Percentiles rank a stretch among this genome's conserved stretches.
These are phyloP conservation scores for Diarsia dahlii DNA, from an alignment of 2,888 invertebrate species.

Conservation along the genomic window DNA sequence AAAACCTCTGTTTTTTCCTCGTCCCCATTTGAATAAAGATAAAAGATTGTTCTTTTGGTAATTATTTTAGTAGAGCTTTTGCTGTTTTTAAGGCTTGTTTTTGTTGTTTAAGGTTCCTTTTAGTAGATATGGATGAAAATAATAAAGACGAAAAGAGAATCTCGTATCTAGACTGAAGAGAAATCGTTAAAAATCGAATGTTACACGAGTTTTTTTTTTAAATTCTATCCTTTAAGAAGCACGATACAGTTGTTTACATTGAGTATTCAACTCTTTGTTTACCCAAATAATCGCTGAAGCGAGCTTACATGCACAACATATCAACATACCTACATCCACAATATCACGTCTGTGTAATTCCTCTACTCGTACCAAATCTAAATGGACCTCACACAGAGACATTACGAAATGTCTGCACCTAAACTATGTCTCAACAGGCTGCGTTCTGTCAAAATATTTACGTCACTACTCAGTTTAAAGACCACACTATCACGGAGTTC, in stretches of 20 bases:
- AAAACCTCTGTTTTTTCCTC: slow-evolving; percentile 27
- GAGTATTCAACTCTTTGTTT: background rate
- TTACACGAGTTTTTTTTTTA: background rate
- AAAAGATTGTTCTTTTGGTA: slow-evolving; percentile 42
- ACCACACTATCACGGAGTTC: background rate
- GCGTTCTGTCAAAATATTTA: slow-evolving; percentile 18
- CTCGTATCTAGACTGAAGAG: background rate
- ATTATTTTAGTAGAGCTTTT: slow-evolving; percentile 51
- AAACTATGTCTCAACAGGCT: slow-evolving; percentile 1
- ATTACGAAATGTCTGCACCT: background rate
- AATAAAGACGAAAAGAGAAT: background rate
- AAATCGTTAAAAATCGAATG: background rate
- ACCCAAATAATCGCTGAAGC: background rate
- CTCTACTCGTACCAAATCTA: background rate
- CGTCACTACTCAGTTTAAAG: slow-evolving; percentile 6
- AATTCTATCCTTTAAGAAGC: background rate
- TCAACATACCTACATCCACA: background rate
- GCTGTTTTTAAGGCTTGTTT: background rate
- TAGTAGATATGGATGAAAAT: background rate
- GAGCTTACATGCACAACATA: background rate
- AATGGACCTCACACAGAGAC: background rate
- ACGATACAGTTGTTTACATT: background rate
- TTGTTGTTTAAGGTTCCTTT: background rate
- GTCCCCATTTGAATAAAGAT: slow-evolving; percentile 51
- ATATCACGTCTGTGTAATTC: background rate